Conservation (phyloP, 2,113 vertebrate genomes). For the Riparia riparia region DNA sequence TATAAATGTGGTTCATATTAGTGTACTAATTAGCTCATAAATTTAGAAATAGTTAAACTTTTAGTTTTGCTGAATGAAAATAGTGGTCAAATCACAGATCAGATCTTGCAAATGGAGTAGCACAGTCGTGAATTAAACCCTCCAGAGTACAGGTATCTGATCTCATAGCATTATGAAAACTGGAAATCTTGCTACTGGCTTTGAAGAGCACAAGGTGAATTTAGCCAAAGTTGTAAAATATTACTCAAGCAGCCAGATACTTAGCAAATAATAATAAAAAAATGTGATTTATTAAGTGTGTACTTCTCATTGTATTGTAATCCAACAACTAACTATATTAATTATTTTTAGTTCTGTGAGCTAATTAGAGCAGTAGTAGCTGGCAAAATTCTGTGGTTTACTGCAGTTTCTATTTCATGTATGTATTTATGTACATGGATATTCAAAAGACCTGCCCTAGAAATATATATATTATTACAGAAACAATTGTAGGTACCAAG, state of each 20-base stretch:
- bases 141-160: slow-evolving; percentile 13
- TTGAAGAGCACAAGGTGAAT: not conserved
- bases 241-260: not conserved
- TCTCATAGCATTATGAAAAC: slow-evolving; percentile 9
- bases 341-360: not conserved
- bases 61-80: slow-evolving; percentile 10
- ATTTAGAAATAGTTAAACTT: not conserved
- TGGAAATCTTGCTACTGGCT: slow-evolving; percentile 34
- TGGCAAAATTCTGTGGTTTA: not conserved
- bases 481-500: not conserved
- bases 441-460: not conserved
- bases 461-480: not conserved
- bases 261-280: slow-evolving; percentile 35
- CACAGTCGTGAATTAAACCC: slow-evolving; percentile 7
- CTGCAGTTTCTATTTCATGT: not conserved
- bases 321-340: not conserved
- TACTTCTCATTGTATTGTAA: slow-evolving; percentile 15
- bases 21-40: slow-evolving; percentile 52
- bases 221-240: slow-evolving; percentile 34
- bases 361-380: not conserved
- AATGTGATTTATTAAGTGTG: slow-evolving; percentile 17
- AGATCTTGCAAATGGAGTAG: not conserved
- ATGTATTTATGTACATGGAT: not conserved
- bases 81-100: not conserved
- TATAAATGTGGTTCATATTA: slow-evolving; percentile 51